A percentile compares a stretch with the other conserved stretches of the same genome.
Conservation (phyloP, 2,797 vertebrate genomes). For the Phrynocephalus guinanensis region DNA sequence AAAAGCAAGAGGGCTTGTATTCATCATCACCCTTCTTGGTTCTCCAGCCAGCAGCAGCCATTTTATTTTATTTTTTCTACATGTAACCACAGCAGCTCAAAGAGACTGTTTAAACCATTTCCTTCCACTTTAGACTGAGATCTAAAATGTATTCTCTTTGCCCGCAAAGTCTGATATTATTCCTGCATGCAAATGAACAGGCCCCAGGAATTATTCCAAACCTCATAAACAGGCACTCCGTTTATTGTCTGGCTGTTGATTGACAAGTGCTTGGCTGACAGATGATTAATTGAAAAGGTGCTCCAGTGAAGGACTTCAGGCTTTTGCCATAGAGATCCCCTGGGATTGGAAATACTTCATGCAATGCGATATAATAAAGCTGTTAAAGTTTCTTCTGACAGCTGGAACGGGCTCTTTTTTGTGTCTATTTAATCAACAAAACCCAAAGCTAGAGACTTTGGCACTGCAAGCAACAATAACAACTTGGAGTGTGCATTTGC, state of each 20-base stretch:
- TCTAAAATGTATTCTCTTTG: neutral
- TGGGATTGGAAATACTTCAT: conserved; percentile 3
- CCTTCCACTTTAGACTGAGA: neutral
- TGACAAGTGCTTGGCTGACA: conserved; percentile 22
- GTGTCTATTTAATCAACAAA: conserved; percentile 5
- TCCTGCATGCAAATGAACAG: neutral
- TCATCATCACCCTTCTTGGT: neutral
- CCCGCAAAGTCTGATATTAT: neutral
- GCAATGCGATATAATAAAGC: conserved; percentile 27
- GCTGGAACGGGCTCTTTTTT: neutral
- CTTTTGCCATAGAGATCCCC: neutral
- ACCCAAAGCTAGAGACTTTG: neutral
- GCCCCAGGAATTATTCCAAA: neutral
- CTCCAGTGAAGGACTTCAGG: conserved; percentile 4
- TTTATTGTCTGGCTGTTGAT: conserved; percentile 21
- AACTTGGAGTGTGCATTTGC: neutral
- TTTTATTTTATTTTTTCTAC: neutral
- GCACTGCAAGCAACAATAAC: neutral
- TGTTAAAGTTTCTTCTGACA: conserved; percentile 10
- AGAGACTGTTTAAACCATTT: neutral
- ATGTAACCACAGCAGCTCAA: neutral
- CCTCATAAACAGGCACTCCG: neutral
- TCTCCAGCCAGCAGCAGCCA: neutral
- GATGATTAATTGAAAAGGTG: conserved; percentile 21
- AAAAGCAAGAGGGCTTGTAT: no score